Percentiles rank a stretch among this genome's conserved stretches.
Evolutionary conservation across 2,113 vertebrate species (phyloP).

Genomic region (Emydocephalus ijimae): DNA sequence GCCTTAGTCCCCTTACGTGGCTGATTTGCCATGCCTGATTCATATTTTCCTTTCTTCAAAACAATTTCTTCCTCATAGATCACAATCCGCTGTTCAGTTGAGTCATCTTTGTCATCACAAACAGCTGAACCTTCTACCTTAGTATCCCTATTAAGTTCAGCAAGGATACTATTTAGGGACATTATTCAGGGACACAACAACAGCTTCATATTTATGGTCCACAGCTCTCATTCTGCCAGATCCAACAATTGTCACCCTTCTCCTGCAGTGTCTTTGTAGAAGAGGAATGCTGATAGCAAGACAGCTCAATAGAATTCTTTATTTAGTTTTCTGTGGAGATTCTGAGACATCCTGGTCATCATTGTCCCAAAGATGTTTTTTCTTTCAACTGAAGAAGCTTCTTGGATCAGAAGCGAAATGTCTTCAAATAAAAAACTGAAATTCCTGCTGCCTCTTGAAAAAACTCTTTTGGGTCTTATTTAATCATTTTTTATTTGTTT

Average conservation of each 20-base stretch:
- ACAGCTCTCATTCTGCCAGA: neutral
- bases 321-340: neutral
- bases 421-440: too few species aligned
- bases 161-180: neutral
- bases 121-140: neutral
- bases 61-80: neutral
- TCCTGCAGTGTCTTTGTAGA: neutral
- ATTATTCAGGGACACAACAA: neutral
- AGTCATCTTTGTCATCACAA: neutral
- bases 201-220: neutral
- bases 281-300: neutral
- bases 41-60: neutral
- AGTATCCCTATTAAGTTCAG: neutral
- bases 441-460: too few species aligned
- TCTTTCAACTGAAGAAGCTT: too few species aligned
- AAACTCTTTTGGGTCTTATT: too few species aligned
- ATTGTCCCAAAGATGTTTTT: too few species aligned
- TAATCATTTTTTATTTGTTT: neutral
- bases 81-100: neutral
- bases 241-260: neutral
- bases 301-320: neutral
- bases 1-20: too few species aligned
- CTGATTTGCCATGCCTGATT: neutral
- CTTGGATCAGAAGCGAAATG: too few species aligned
- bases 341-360: too few species aligned